Conservation (phyloP, 2,113 vertebrate species). For the Setophaga coronata region DNA sequence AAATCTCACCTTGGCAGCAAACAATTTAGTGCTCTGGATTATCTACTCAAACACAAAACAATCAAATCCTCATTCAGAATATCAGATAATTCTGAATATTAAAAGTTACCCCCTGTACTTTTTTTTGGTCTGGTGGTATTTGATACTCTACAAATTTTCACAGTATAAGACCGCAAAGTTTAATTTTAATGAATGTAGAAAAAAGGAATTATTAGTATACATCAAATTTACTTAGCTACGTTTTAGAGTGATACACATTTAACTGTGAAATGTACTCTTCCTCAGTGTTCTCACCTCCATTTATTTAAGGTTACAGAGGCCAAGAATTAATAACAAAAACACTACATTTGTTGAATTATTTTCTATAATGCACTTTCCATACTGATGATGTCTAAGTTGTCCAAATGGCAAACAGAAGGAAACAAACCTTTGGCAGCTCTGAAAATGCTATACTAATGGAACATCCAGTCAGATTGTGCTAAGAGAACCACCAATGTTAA, state of each 20-base stretch:
- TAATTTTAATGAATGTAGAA: background rate
- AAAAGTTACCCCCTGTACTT: background rate
- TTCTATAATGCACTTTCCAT: background rate
- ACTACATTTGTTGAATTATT: background rate
- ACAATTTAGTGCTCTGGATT: background rate
- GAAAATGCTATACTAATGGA: background rate
- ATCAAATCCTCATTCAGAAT: background rate
- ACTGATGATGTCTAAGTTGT: background rate
- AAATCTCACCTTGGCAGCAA: background rate
- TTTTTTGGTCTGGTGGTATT: background rate
- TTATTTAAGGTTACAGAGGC: background rate
- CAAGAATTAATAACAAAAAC: background rate
- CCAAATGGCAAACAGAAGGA: background rate
- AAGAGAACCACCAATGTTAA: background rate
- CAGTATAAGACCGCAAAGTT: background rate
- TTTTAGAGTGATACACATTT: background rate
- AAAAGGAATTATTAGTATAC: background rate
- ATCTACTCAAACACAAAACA: background rate
- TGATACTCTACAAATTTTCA: background rate
- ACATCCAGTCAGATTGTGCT: background rate
- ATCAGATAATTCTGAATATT: background rate
- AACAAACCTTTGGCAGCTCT: background rate
- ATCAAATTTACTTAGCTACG: background rate
- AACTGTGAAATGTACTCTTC: background rate
- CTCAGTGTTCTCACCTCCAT: background rate